A percentile compares a stretch with the other conserved stretches of the same genome.
These are phyloP conservation scores for Scarus forsteni DNA, from an alignment of 2,797 vertebrate species.

Conservation along the genomic window DNA sequence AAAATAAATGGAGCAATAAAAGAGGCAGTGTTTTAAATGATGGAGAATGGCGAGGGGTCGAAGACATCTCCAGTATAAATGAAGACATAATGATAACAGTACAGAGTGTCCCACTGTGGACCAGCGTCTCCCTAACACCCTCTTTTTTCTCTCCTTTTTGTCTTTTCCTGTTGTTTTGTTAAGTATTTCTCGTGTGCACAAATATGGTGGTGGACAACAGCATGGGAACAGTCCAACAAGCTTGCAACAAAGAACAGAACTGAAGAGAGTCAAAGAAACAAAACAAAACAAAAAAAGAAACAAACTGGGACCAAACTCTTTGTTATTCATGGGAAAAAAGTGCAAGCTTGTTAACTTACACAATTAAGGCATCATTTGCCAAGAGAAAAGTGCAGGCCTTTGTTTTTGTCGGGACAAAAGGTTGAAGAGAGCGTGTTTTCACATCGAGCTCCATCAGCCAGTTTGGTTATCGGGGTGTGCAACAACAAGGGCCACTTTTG, in stretches of 20 bases:
- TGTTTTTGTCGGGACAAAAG: constrained; percentile 82
- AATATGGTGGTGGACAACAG: constrained; percentile 28
- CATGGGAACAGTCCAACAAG: constrained; percentile 77
- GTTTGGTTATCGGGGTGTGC: constrained; percentile 68
- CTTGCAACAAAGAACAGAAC: constrained; percentile 59
- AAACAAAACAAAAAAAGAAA: constrained; percentile 54
- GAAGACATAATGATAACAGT: constrained; percentile 74
- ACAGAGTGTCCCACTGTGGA: constrained; percentile 72
- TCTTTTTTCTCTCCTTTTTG: constrained; percentile 23
- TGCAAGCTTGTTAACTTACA: constrained; percentile 83
- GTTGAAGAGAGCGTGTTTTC: constrained; percentile 65
- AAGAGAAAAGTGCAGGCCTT: constrained; percentile 74
- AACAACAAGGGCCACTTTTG: constrained; percentile 82
- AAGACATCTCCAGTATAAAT: constrained; percentile 67
- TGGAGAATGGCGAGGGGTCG: constrained; percentile 65
- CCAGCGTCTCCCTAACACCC: constrained; percentile 31
- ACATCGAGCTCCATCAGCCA: constrained; percentile 59
- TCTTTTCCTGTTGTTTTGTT: constrained; percentile 32
- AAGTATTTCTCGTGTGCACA: constrained; percentile 16
- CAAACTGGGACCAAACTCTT: constrained; percentile 69
- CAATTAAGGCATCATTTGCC: constrained; percentile 87
- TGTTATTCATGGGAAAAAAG: constrained; percentile 82
- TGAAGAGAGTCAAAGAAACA: constrained; percentile 34
- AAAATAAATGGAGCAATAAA: constrained; percentile 84
- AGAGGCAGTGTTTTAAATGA: constrained; percentile 72